Conservation (phyloP, 2,797 vertebrate genomes). For the Petrocephalus schoutedeni region DNA sequence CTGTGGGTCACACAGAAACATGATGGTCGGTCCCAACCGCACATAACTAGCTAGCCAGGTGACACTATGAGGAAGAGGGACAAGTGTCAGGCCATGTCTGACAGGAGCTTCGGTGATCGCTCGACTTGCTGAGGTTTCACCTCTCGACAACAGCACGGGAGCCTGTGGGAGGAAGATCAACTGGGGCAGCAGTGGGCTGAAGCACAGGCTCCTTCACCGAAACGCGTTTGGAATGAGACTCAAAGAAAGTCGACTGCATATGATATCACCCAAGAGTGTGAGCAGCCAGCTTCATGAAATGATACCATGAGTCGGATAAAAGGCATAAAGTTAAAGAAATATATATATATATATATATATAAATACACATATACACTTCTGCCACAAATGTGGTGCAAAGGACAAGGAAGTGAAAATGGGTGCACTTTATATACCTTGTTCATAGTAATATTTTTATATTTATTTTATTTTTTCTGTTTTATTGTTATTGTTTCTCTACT, state of each 20-base stretch:
- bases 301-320: not conserved
- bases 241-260: not conserved
- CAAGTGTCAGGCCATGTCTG: not conserved
- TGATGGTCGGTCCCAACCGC: not conserved
- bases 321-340: not conserved
- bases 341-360: too few species aligned
- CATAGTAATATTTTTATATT: too few species aligned
- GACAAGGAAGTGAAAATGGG: not conserved
- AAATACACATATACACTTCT: not conserved
- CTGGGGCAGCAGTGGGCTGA: not conserved
- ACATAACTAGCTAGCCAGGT: not conserved
- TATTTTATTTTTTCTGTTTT: too few species aligned
- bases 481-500: too few species aligned
- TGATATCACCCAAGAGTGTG: not conserved
- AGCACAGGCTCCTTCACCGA: not conserved
- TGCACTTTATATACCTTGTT: not conserved
- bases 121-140: not conserved
- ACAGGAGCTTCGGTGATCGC: not conserved
- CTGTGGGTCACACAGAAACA: not conserved
- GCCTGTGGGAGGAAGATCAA: not conserved
- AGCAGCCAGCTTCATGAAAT: not conserved
- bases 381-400: not conserved
- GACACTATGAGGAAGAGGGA: not conserved
- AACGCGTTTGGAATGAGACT: not conserved
- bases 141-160: not conserved